Base-by-base conservation (phyloP, 1,140 invertebrate genomes). In the Cyphomyrmex costatus region DNA sequence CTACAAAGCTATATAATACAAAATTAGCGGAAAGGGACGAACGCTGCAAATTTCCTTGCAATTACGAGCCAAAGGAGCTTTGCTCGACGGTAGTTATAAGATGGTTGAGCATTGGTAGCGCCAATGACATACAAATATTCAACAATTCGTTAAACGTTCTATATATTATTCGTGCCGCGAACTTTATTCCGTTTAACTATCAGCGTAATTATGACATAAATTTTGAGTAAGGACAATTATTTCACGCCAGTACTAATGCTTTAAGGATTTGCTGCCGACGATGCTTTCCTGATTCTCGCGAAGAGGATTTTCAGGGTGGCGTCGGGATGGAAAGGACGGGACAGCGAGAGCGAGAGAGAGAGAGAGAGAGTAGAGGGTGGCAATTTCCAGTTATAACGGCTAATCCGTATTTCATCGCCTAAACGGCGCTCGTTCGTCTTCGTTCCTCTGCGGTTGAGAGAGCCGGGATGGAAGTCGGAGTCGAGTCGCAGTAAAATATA, bases 321-420 rank as follows among this genome's bases (percentile, higher is more conserved):
- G 30, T 61, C n/a, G 53, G 53, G 21, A 46, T 21, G 53, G 66
- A 51, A 16, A 79, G 42, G 63, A 53, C 10, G 30, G 76, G 19
- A 51, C 63, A 78, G 68, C 33, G 86, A 74, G 78, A 68, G 60
- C 76, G 63, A 58, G 65, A 74, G 79, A 66, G 56, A 42, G 51
- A 74, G 58, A 77, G 80, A 51, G 87, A 77, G 12, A 84, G 58
- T 92, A 91, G 91, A 91, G 90, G 93, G 92, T 92, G 93, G 94
- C 93, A 95, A 95, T 95, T 95, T 94, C 93, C 93, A 95, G 93
- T 94, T 94, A 95, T 94, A 94, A 94, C 92, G 93, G 92, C 94
- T 95, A 95, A 95, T 95, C 94, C 94, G 94, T 94, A 95, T 95
- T 94, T 95, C 94, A 95, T 95, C 94, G 92, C 92, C 93, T 94